Base-by-base conservation (phyloP, 92 coral and sea anemone genomes). In the Phymanthus crucifer region DNA sequence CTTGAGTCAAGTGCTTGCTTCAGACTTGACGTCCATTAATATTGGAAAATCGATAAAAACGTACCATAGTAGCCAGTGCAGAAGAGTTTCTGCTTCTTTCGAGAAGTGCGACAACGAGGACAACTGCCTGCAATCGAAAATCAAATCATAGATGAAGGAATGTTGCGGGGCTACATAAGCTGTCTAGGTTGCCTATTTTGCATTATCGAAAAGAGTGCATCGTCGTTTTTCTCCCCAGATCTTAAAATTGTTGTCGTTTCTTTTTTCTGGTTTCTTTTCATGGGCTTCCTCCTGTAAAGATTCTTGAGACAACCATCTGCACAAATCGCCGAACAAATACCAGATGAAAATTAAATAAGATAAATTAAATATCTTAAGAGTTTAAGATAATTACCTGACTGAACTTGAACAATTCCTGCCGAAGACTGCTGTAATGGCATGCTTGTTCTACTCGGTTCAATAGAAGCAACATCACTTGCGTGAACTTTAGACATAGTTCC, bases 41-140 rank as follows among this genome's bases (percentile, higher is more conserved):
- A 27, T 69, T 0, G 24, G 21, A 3, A 2, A 73, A n/a, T 3
- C 8, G 32, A 43, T 8, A 9, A 35, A 26, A 27, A 6, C 89
- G 21, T 85, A 89, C 92, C 92, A 72, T 70, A 85, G 27, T 89
- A 87, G 46, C 87, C 85, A 34, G 65, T 70, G 56, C 92, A 89
- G 83, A 54, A 89, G 72, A 38, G 43, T 27, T 50, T 85, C 61
- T 83, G 75, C 47, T 83, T 83, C 72, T 77, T 84, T 67, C 71
- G 78, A 23, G 92, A 76, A 26, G 65, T 76, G 13, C 83, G 79
- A 21, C 92, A 89, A 0, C n/a, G 78, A 0, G 80, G 85, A 35
- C 92, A 89, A 14, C 70, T 74, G 17, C 16, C 88, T 71, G 38
- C 26, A 29, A 23, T 14, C n/a, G 21, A 32, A 46, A 11, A 23